Conservation (phyloP, 2,888 invertebrate genomes). For the Cyrtodaria siliqua region DNA sequence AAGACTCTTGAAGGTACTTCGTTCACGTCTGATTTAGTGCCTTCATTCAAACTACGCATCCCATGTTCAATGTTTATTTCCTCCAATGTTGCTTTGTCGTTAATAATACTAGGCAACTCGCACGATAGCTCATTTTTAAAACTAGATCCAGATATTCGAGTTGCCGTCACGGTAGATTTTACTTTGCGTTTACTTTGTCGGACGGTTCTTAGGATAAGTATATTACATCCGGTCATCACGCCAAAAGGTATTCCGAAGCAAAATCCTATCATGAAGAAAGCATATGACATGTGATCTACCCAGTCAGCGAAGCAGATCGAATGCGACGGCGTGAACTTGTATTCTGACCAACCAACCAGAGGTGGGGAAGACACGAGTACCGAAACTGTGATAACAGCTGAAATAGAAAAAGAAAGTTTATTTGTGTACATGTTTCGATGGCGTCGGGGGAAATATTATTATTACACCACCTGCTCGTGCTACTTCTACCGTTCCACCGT, state of each 20-base stretch:
- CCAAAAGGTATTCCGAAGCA: constrained; percentile 80
- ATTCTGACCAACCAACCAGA: constrained; percentile 80
- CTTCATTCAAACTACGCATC: no score
- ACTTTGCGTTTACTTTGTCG: constrained; percentile 66
- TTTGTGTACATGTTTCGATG: background rate
- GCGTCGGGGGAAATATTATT: background rate
- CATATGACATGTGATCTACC: constrained; percentile 75
- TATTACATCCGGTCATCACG: constrained; percentile 80
- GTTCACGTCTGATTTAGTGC: no score
- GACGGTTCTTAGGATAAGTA: constrained; percentile 71
- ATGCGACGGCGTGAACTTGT: no score
- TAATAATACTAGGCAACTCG: no score
- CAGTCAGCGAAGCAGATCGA: constrained; percentile 82
- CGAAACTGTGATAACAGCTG: constrained; percentile 76
- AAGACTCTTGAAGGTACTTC: no score
- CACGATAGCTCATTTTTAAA: no score
- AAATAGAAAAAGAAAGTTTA: constrained; percentile 35
- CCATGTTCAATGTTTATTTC: no score
- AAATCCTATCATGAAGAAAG: constrained; percentile 80
- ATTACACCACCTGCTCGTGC: no score
- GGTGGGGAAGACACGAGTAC: constrained; percentile 74
- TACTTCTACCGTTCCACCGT: no score
- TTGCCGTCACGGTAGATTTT: no score
- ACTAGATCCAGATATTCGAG: no score
- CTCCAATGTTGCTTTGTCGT: no score